Conservation (phyloP, 64 coral and sea anemone species). For the Actinia equina region DNA sequence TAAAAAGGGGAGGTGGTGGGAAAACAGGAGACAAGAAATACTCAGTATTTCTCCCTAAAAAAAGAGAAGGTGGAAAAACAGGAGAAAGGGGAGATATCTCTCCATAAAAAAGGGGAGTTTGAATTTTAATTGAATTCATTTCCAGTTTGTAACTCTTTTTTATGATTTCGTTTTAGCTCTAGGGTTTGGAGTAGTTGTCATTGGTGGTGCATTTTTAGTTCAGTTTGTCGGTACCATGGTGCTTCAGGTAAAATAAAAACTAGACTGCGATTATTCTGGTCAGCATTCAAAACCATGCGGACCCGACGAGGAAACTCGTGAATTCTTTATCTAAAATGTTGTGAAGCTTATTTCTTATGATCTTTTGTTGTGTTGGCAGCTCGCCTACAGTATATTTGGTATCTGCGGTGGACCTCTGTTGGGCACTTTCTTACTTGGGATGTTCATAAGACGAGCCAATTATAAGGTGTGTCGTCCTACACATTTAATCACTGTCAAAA, state of each 20-base stretch:
- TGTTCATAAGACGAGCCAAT: constrained; percentile 72
- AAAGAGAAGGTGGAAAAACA: too few species aligned
- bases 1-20: too few species aligned
- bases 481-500: neutral
- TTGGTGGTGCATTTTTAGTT: constrained; percentile 74
- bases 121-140: too few species aligned
- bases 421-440: constrained; percentile 72
- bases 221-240: constrained; percentile 86
- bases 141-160: constrained; percentile 30
- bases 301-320: too few species aligned
- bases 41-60: too few species aligned
- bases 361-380: constrained; percentile 22
- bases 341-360: neutral
- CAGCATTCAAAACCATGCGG: neutral
- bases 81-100: too few species aligned
- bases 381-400: constrained; percentile 81
- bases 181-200: constrained; percentile 60
- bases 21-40: too few species aligned
- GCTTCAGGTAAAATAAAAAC: constrained; percentile 42
- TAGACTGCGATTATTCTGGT: too few species aligned
- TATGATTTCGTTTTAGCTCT: constrained; percentile 46
- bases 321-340: too few species aligned
- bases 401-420: constrained; percentile 72
- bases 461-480: constrained; percentile 33
- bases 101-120: too few species aligned